phyloP scores from a whole-genome alignment of 1,140 invertebrate genomes.

The Mylabris phalerata region DNA sequence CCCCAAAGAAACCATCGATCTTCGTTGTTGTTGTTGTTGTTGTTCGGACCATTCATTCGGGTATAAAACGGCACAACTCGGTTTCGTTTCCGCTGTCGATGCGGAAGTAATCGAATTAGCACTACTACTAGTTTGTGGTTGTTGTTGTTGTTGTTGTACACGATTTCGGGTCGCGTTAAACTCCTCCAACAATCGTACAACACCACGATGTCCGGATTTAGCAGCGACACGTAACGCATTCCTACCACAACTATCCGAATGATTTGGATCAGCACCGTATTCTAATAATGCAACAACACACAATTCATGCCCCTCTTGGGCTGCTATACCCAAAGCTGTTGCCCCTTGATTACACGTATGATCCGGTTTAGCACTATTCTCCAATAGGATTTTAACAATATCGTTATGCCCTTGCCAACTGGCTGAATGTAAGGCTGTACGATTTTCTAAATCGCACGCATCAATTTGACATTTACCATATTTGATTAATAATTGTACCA shows the following conservation, averaged over 20 bases:
- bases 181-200: slow-evolving; percentile 60
- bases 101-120: slow-evolving; percentile 54
- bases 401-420: slow-evolving; percentile 88
- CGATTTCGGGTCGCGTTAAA: slow-evolving; percentile 34
- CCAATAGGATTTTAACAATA: slow-evolving; percentile 74
- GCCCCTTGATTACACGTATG: slow-evolving; percentile 92
- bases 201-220: slow-evolving; percentile 68
- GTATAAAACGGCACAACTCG: slow-evolving; percentile 56
- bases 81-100: slow-evolving; percentile 63
- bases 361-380: slow-evolving; percentile 72
- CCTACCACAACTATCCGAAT: slow-evolving; percentile 84
- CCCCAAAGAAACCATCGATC: slow-evolving; percentile 64
- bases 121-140: slow-evolving; percentile 47
- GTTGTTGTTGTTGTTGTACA: slow-evolving; percentile 4
- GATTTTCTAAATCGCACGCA: slow-evolving; percentile 79
- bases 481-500: slow-evolving; percentile 79
- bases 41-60: slow-evolving; percentile 52
- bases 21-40: slow-evolving; percentile 41
- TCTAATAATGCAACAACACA: slow-evolving; percentile 80
- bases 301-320: slow-evolving; percentile 85
- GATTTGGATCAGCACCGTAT: slow-evolving; percentile 85
- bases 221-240: slow-evolving; percentile 70
- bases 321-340: slow-evolving; percentile 80
- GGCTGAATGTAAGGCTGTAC: slow-evolving; percentile 89
- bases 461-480: slow-evolving; percentile 73